Base-by-base conservation (phyloP, 2,888 invertebrate genomes). In the Cheilosia scutellata region DNA sequence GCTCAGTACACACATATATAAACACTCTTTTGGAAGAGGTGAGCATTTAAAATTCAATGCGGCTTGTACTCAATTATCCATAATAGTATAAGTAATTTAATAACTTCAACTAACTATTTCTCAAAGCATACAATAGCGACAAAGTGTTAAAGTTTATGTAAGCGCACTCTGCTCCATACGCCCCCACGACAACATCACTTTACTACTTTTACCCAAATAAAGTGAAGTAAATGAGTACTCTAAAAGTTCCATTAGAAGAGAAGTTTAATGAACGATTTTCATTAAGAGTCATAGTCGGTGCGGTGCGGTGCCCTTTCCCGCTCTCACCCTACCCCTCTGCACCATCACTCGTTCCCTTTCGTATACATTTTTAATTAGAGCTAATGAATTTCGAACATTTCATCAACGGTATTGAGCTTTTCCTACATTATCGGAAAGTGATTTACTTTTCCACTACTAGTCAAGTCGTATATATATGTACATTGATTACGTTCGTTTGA, bases 321-420 rank as follows among this genome's bases (percentile, higher is more conserved):
- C 63, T 11, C 71, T 13, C 40, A 31, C 27, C 42, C 6, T 20
- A 16, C 2, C 20, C 63, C 27, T 5, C 31, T 6, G 42, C 47
- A 13, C 31, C 49, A 16, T 13, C 57, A 57, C 49, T 71, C 55
- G 29, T 63, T 51, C 71, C 71, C 53, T 77, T 72, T 79, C 70
- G 79, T 75, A 83, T 79, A 84, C 83, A 79, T 84, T 84, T 84
- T 84, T 84, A 84, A 84, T 84, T 84, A 84, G 79, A 84, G 83
- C 84, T 84, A 79, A 84, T 84, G 84, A 84, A 79, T 84, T 84
- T 84, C 75, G 75, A 84, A 75, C 79, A 75, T 84, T 84, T 71
- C 84, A 84, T 84, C 84, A 84, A 80, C 75, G 70, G 75, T 80
- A 84, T 79, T 78, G 83, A 83, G 78, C 83, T 76, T 78, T 74